phyloP scores from a whole-genome alignment of 2,113 vertebrate species.

The Erpornis zantholeuca region DNA sequence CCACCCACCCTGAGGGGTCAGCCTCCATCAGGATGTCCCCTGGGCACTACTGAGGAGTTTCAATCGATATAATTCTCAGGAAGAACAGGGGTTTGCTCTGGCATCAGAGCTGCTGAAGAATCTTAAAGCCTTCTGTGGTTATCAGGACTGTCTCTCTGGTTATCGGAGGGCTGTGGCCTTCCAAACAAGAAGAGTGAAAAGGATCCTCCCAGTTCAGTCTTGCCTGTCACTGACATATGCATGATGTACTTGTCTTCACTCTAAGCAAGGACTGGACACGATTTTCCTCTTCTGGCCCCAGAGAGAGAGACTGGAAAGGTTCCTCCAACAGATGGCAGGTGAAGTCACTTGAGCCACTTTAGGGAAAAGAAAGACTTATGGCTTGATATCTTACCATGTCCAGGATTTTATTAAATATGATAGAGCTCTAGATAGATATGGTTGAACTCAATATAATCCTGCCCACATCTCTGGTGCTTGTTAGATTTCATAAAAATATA shows the following conservation, averaged over 20 bases:
- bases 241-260: neutral
- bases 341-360: neutral
- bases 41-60: neutral
- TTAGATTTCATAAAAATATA: neutral
- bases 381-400: neutral
- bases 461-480: neutral
- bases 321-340: neutral
- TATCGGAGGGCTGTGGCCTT: neutral
- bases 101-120: neutral
- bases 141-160: neutral
- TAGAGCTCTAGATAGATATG: no score
- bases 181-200: neutral
- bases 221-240: neutral
- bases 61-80: neutral
- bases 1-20: neutral
- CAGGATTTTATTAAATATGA: neutral
- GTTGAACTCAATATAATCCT: neutral
- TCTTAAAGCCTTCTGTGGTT: neutral
- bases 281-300: neutral
- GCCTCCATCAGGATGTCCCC: accelerated
- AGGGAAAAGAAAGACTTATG: neutral
- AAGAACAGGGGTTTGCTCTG: neutral
- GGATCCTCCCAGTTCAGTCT: neutral
- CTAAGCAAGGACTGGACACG: neutral
- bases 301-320: neutral